Evolutionary conservation across 2,797 vertebrate species (phyloP), one percentile per base, ranked within the genome.

Genomic region (Fratercula arctica): DNA sequence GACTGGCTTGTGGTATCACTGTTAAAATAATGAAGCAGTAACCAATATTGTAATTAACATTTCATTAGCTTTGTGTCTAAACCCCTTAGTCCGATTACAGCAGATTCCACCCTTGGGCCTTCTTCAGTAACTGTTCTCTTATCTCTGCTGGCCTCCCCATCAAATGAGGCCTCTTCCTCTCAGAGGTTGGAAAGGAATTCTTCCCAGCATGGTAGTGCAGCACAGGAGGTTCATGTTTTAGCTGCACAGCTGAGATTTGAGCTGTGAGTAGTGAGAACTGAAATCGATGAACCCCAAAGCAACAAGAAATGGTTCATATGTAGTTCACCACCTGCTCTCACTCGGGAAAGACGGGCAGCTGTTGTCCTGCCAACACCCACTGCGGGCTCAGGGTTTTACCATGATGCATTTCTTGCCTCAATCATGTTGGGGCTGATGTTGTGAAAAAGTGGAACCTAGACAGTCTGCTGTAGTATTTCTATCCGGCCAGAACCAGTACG

Each of bases 281-380:
- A 56, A 41, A 67, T 26, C 1, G 0, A 31, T 87, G 87, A 84
- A 53, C n/a, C 87, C 89, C 89, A 86, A 18, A 95, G 91, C 89
- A 73, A 4, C 43, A 59, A 61, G 69, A 66, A 70, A 23, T 35
- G 24, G 37, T 73, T 91, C 61, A 33, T 37, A 63, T 78, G 48
- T 90, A 83, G 87, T 89, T 89, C 91, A 95, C 35, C 94, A 81
- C 92, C 89, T 94, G 89, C 85, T 84, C 67, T 85, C 59, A 17
- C 88, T 39, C 92, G 92, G 86, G 83, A 85, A 37, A 63, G 46
- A 4, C n/a, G 61, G 90, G 63, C 95, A 95, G 67, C 88, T 93
- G 85, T 2, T 77, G 43, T 59, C 53, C 56, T 87, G 48, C 72
- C 7, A 1, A 21, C 59, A 43, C 60, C 43, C 48, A n/a, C 19